phyloP scores from a whole-genome alignment of 2,113 vertebrate species.

The Hydropotes inermis region DNA sequence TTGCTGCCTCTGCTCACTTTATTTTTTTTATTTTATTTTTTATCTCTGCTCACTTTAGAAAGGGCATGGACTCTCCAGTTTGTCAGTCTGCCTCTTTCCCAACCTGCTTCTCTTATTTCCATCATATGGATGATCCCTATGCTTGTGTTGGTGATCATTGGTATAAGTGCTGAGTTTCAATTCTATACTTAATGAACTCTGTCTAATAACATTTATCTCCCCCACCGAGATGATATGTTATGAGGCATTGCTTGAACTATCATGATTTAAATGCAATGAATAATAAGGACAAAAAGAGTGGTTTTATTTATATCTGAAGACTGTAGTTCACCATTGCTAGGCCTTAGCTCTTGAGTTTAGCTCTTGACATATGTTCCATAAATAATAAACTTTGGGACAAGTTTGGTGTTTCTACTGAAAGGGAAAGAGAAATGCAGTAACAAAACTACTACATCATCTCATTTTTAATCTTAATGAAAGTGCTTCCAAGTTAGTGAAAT shows the following conservation, averaged over 20 bases:
- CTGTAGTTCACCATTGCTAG: not conserved
- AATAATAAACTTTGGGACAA: not conserved
- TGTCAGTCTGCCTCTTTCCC: not conserved
- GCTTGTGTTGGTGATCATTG: not conserved
- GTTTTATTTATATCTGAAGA: not conserved
- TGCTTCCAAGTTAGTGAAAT: not conserved
- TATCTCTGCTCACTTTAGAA: not conserved
- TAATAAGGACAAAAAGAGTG: not conserved
- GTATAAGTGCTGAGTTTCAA: not conserved
- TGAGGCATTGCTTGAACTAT: not conserved
- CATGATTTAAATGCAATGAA: not conserved
- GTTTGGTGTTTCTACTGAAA: not conserved
- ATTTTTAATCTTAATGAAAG: conserved; percentile 10
- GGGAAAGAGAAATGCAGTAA: not conserved
- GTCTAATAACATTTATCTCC: not conserved
- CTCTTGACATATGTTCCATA: not conserved
- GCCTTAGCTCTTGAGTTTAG: not conserved
- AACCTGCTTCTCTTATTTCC: not conserved
- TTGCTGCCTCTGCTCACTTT: not conserved
- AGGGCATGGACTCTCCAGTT: not conserved
- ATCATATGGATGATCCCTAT: too few relatives aligned
- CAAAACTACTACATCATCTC: not conserved
- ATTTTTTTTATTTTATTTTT: too few relatives aligned
- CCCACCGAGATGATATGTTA: not conserved
- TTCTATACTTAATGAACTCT: not conserved